Evolutionary conservation across 2,888 invertebrate species (phyloP), one percentile per base, ranked within the genome.

Genomic region (Apodemia hepburni): DNA sequence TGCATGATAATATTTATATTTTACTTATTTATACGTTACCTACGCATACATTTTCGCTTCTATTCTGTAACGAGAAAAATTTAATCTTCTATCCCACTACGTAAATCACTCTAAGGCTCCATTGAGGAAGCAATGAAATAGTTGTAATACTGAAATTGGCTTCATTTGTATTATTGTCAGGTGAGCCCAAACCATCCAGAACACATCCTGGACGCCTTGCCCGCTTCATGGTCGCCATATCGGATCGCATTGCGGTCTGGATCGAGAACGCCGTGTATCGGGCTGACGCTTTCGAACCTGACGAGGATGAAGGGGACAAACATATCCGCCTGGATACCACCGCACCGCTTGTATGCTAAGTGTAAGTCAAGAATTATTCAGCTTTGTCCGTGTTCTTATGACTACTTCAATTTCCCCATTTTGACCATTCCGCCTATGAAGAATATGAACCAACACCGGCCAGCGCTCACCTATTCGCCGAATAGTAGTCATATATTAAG

Each of bases 201-300:
- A 84, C 81, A 11, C 83, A 91, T 64, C 83, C 87, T 0, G 86
- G 86, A 0, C 85, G 92, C 2, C 78, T 92, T 0, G 79, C 91
- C 0, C 85, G 92, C 0, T 92, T 92, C 73, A 92, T 92, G 92
- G 87, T 92, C n/a, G 92, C 92, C 3, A 85, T 92, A 59, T 91
- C 92, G 0, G 92, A 92, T 67, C 81, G 92, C 18, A 89, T 92
- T 59, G 92, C 92, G 0, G 90, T 92, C 8, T 92, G 92, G 92
- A 87, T 92, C 11, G 92, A 91, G 72, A 87, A 87, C 64, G 86
- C 87, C 0, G 88, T 91, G 57, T 91, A 91, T 70, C 78, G 87
- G 29, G 89, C 91, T 18, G 89, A 90, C 57, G 84, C 85, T 0
- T 15, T 77, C 2, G 85, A 88, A 64, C 80, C 85, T 0, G 61